Percentiles rank a stretch among this genome's conserved stretches.
These are phyloP conservation scores for Pelodiscus sinensis DNA, from an alignment of 2,113 vertebrate genomes.

Conservation along the genomic window DNA sequence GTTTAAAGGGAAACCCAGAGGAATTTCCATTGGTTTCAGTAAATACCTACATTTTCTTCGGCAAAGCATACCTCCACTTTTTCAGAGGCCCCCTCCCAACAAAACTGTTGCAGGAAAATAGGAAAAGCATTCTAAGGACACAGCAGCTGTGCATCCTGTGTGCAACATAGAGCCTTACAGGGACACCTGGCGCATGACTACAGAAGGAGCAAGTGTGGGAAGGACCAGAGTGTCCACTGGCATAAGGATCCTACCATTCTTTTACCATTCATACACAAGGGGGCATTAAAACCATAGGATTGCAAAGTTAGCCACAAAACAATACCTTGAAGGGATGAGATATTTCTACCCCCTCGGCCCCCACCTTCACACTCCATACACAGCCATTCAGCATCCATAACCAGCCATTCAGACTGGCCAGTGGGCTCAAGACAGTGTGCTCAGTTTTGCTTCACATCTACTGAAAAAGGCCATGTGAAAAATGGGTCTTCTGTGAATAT, in stretches of 20 bases:
- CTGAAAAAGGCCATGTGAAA: conserved; percentile 6
- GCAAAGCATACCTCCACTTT: accelerated
- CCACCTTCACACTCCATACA: not conserved
- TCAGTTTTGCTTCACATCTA: not conserved
- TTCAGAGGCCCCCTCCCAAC: not conserved
- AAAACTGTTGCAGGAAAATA: not conserved
- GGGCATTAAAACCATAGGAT: not conserved
- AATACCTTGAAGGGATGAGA: accelerated
- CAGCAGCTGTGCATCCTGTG: not conserved
- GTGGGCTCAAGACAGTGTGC: not conserved
- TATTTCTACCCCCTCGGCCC: not conserved
- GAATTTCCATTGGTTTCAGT: not conserved
- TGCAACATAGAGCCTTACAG: not conserved
- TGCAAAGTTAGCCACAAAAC: not conserved
- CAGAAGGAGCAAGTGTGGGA: not conserved
- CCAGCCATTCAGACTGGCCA: not conserved
- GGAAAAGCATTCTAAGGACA: not conserved
- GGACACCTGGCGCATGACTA: not conserved
- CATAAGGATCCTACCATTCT: not conserved
- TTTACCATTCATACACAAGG: not conserved
- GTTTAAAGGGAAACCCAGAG: not conserved
- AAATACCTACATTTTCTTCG: not conserved
- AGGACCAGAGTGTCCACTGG: not conserved
- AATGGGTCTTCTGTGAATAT: not conserved
- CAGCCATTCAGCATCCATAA: not conserved